Percentiles rank a stretch among this genome's conserved stretches.
Evolutionary conservation across 2,797 vertebrate genomes (phyloP).

Genomic region (Ctenopoma kingsleyae): DNA sequence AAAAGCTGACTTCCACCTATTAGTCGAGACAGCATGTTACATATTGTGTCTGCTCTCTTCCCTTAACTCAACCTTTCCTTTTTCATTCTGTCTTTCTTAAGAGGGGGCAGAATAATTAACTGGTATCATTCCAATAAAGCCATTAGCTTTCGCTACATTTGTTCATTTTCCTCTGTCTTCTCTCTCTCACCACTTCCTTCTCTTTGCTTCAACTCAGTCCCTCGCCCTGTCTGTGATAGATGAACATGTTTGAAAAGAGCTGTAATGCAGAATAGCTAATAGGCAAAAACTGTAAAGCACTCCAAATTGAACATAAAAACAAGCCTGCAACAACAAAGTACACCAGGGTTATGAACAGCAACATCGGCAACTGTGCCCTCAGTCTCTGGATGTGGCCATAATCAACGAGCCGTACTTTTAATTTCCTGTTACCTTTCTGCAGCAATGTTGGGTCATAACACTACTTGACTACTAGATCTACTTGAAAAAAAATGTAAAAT

Average conservation of each 20-base stretch:
- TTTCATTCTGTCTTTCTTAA: constrained; percentile 55
- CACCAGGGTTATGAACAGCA: constrained; percentile 45
- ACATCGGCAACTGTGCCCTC: constrained; percentile 33
- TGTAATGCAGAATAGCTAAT: constrained; percentile 64
- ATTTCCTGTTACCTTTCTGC: constrained; percentile 26
- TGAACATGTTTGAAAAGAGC: constrained; percentile 64
- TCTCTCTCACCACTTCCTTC: constrained; percentile 10
- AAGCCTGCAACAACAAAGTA: constrained; percentile 52
- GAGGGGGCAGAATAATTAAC: constrained; percentile 73
- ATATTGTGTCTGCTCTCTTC: constrained; percentile 70
- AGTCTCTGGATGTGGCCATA: constrained; percentile 19
- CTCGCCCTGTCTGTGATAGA: constrained; percentile 58
- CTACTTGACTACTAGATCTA: background rate
- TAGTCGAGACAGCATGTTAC: constrained; percentile 74
- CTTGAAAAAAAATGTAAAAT: background rate
- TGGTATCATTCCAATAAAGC: constrained; percentile 85
- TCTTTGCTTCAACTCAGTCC: constrained; percentile 16
- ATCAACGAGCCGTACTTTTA: constrained; percentile 16
- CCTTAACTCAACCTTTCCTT: constrained; percentile 61
- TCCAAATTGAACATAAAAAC: constrained; percentile 65
- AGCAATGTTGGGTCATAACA: background rate
- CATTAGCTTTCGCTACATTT: constrained; percentile 75
- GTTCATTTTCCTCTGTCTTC: constrained; percentile 51
- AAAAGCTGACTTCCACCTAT: constrained; percentile 77
- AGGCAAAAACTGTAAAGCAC: constrained; percentile 39